phyloP scores from a whole-genome alignment of 2,888 invertebrate species.

The Epinotia brunnichana region DNA sequence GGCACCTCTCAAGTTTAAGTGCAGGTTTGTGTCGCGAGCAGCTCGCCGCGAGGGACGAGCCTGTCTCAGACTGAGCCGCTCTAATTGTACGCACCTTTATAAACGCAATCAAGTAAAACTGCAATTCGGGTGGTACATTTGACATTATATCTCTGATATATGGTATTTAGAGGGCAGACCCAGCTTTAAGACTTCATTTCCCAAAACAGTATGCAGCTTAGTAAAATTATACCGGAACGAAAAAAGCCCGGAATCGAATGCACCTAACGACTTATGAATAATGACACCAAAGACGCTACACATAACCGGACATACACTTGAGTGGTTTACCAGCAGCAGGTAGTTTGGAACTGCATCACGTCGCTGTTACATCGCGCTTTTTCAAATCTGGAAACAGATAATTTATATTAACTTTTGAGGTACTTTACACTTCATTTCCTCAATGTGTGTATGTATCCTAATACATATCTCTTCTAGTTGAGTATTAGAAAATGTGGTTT shows the following conservation, averaged over 20 bases:
- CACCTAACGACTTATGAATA: slow-evolving; percentile 74
- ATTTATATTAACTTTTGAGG: background rate
- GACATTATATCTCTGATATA: background rate
- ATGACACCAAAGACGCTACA: slow-evolving; percentile 65
- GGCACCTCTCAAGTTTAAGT: no score
- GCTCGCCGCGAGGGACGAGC: no score
- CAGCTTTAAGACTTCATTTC: slow-evolving; percentile 7
- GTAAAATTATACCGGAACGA: slow-evolving; percentile 48
- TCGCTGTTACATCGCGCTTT: slow-evolving; percentile 64
- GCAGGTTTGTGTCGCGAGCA: no score
- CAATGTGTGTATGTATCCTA: no score
- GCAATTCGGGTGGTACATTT: background rate
- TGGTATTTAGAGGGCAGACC: background rate
- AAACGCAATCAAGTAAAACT: background rate
- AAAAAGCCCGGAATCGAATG: slow-evolving; percentile 66
- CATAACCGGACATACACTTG: slow-evolving; percentile 74
- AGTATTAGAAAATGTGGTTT: no score
- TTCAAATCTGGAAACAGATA: slow-evolving; percentile 65
- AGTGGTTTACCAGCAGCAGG: slow-evolving; percentile 75
- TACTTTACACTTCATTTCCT: background rate
- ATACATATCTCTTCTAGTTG: no score
- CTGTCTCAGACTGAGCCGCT: no score
- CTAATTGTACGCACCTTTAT: no score
- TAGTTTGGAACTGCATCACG: slow-evolving; percentile 69
- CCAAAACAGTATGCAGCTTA: slow-evolving; percentile 41